phyloP scores from a whole-genome alignment of 1,140 invertebrate species.

The Drosophila serrata region DNA sequence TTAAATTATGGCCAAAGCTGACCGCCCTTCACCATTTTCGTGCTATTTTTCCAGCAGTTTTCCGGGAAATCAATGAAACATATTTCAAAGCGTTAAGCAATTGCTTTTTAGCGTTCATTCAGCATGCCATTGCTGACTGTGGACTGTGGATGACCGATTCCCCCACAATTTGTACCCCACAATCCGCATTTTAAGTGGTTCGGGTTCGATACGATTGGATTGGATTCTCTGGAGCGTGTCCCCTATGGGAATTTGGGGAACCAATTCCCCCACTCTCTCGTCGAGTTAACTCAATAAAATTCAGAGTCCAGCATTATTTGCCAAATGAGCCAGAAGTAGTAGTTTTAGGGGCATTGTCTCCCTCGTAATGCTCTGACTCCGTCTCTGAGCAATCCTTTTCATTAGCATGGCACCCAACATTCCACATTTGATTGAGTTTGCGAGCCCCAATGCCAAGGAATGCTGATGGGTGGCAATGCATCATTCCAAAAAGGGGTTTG shows the following conservation, averaged over 20 bases:
- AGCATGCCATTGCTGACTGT: conserved; percentile 19
- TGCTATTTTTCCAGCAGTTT: conserved; percentile 63
- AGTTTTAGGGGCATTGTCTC: conserved; percentile 43
- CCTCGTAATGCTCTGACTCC: not conserved
- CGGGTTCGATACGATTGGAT: conserved; percentile 40
- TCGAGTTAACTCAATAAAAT: conserved; percentile 49
- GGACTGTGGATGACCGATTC: conserved; percentile 13
- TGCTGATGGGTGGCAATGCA: conserved; percentile 51
- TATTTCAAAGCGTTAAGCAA: conserved; percentile 75
- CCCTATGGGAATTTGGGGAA: conserved; percentile 28
- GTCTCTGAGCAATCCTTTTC: conserved; percentile 39
- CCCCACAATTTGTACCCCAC: conserved; percentile 21
- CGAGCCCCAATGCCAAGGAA: conserved; percentile 20
- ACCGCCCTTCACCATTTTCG: conserved; percentile 43
- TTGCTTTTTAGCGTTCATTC: conserved; percentile 65
- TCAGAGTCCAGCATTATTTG: conserved; percentile 55
- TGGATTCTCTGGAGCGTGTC: conserved; percentile 43
- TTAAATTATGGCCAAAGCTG: conserved; percentile 72
- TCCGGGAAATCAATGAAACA: conserved; percentile 78
- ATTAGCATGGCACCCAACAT: conserved; percentile 58
- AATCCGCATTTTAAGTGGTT: conserved; percentile 49
- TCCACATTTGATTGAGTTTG: conserved; percentile 43
- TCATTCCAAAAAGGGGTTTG: conserved; percentile 28
- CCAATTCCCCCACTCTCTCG: conserved; percentile 12
- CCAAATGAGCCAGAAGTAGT: conserved; percentile 71